Evolutionary conservation across 2,113 vertebrate species (phyloP), one percentile per base, ranked within the genome.

Genomic region (Stomatorhinus ivindoensis): DNA sequence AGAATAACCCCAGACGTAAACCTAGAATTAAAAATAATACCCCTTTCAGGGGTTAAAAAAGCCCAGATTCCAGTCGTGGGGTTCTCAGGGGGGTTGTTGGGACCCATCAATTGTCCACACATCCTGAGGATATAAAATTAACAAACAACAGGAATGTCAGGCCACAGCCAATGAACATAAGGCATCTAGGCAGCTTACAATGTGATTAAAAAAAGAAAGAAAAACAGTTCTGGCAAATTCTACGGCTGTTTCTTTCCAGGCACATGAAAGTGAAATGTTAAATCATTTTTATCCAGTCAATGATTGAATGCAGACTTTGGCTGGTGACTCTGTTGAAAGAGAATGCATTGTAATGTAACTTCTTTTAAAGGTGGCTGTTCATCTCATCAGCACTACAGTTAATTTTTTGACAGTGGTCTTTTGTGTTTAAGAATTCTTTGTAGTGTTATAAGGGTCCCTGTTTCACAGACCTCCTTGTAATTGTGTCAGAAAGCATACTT

Each of bases 21-120:
- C 89, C 82, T 51, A 86, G 91, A 87, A 91, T 31, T 65, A 47
- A 17, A 35, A 42, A 47, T 31, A 31, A 65, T n/a, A 69, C 65
- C 65, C 50, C n/a, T 17, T 87, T 51, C 10, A 87, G 46, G n/a
- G 39, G 80, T 89, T 48, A 89, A 24, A 85, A 42, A 65, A 17
- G 83, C 15, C 65, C 44, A 69, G 89, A 87, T 86, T 89, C 88
- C 89, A 82, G 65, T 88, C 73, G 51, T 86, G 47, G 21, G 84
- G 90, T 61, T 92, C 91, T 95, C 95, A 95, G 13, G 95, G 95
- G 91, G 95, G 95, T 91, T 95, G 93, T 39, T 93, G 93, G 90
- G 94, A 82, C 93, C 92, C 51, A 87, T 91, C 88, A 80, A 93
- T 89, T 9, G 91, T 80, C 27, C 91, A 91, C 65, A 89, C 91